Percentiles rank a stretch among this genome's conserved stretches.
Conservation (phyloP, 2,113 vertebrate species). For the Sinocyclocheilus anophthalmus region DNA sequence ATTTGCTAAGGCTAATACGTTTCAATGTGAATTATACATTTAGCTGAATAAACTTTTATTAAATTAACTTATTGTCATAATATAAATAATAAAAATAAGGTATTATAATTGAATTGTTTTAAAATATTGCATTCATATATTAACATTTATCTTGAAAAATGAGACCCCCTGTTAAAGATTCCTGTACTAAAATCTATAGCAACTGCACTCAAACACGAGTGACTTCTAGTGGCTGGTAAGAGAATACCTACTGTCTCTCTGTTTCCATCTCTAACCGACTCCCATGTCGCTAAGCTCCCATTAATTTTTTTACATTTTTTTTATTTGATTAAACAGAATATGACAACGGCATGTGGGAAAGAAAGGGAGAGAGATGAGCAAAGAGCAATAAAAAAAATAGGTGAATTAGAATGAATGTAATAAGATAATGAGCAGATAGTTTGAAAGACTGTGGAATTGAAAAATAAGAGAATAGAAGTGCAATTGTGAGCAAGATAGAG, state of each 20-base stretch:
- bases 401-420: neutral
- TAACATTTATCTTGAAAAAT: neutral
- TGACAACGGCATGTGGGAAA: conserved; percentile 18
- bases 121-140: neutral
- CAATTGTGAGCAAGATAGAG: neutral
- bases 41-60: neutral
- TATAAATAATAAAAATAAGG: no score
- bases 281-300: neutral
- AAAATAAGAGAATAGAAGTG: neutral
- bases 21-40: neutral
- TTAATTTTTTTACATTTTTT: neutral
- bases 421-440: neutral
- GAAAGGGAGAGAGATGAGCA: neutral
- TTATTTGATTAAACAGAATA: conserved; percentile 21
- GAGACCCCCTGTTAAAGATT: no score
- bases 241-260: neutral
- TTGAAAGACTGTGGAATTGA: neutral
- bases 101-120: neutral
- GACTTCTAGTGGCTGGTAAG: conserved; percentile 30
- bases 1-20: neutral
- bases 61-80: no score
- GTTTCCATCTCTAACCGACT: neutral
- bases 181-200: neutral
- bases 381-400: neutral
- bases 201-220: neutral